Evolutionary conservation across 2,888 invertebrate genomes (phyloP), one percentile per base, ranked within the genome.

Genomic region (Macrophya alboannulata): DNA sequence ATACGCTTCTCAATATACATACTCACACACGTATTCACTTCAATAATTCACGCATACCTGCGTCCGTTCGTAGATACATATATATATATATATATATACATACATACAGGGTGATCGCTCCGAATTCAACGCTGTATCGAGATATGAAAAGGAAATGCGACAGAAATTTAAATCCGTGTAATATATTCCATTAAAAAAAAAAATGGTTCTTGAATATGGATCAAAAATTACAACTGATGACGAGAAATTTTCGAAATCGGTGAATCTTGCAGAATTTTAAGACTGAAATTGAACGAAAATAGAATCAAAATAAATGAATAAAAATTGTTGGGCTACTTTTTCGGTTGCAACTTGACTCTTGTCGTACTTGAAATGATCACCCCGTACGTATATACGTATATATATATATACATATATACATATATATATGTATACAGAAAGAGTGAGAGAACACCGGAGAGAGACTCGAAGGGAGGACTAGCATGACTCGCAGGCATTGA

Each of bases 401-500:
- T 40, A 21, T 25, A 25, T 62, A 55, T 55, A 55, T 17, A 4
- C 12, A 62, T 55, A 15, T 17, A 55, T 81, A 21, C 62, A 25
- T 68, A 76, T 85, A 77, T 77, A 62, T 45, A 15, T 85, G 31
- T 51, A n/a, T 43, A 77, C 17, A 77, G 40, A 81, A 43, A 59
- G 59, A 59, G 59, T 21, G 59, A 59, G 81, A 81, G 81, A 81
- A 62, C 31, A 59, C 31, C 12, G 31, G 37, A 51, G 51, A 77
- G 48, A 77, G 31, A 45, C 43, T 48, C 71, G 65, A 76, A 85
- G 87, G 89, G 90, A 89, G 90, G 90, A 90, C 89, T 90, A 90
- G 92, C 91, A 92, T 91, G 92, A 92, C 92, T 92, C 92, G 89
- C 91, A 90, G 90, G 93, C 93, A 93, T 93, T 92, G 93, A 93